Percentiles rank a stretch among this genome's conserved stretches.
Conservation (phyloP, 2,113 vertebrate genomes). For the Macrotis lagotis region DNA sequence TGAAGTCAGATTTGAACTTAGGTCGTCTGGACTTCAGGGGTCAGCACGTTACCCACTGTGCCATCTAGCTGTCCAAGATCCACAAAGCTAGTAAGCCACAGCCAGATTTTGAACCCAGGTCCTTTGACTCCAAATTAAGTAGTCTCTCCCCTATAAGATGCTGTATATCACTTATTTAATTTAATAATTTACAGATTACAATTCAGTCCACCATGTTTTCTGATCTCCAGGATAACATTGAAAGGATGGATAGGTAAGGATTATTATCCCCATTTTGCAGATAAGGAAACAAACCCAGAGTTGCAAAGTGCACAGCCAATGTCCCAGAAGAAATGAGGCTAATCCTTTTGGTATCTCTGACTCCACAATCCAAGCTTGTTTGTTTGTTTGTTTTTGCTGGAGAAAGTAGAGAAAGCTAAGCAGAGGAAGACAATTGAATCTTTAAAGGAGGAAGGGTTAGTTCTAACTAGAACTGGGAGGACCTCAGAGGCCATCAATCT, state of each 20-base stretch:
- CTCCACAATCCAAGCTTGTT: neutral
- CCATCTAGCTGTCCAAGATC: neutral
- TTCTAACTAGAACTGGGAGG: no score
- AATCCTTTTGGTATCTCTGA: neutral
- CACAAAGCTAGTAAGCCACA: neutral
- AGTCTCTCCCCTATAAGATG: neutral
- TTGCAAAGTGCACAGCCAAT: neutral
- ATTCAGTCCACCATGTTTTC: neutral
- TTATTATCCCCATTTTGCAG: neutral
- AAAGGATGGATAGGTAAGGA: neutral
- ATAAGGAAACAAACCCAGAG: neutral
- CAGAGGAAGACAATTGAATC: neutral
- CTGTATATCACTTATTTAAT: neutral
- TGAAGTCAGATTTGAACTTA: no score
- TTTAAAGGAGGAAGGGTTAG: neutral
- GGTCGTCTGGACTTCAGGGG: no score
- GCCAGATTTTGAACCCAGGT: neutral
- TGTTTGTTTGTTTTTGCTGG: neutral
- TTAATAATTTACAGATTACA: neutral
- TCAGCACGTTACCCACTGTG: no score
- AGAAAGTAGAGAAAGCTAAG: neutral
- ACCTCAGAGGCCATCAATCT: neutral
- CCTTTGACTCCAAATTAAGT: neutral
- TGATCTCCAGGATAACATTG: neutral
- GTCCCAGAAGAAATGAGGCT: neutral